A percentile compares a stretch with the other conserved stretches of the same genome.
These are phyloP conservation scores for Hypsibius dujardini DNA, from an alignment of 1,140 invertebrate species.

Conservation along the genomic window DNA sequence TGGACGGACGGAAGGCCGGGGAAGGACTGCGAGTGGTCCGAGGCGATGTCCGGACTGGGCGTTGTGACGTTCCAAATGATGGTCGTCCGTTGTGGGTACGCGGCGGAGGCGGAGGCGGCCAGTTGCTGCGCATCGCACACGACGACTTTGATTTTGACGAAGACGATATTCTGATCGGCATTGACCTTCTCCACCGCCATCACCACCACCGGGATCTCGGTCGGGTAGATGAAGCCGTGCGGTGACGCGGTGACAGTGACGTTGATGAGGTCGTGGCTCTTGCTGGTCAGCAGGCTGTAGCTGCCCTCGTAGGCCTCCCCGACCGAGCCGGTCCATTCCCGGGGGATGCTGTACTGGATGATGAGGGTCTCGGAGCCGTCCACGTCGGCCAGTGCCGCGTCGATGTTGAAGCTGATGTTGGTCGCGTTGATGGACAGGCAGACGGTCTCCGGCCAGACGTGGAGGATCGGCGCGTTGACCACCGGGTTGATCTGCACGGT, in stretches of 20 bases:
- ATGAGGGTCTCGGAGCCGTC: conserved; percentile 1
- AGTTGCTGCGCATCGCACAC: neutral
- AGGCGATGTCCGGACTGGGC: neutral
- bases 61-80: conserved; percentile 7
- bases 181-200: conserved; percentile 9
- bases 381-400: neutral
- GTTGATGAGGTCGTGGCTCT: neutral
- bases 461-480: neutral
- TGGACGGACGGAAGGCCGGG: too few species aligned
- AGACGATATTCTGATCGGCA: conserved; percentile 12
- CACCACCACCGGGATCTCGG: conserved; percentile 1
- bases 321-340: conserved; percentile 4
- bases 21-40: too few species aligned
- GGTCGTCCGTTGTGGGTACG: neutral
- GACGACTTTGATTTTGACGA: neutral
- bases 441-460: neutral
- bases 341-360: neutral
- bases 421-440: conserved; percentile 5
- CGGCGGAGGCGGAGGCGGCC: neutral
- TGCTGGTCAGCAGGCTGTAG: neutral
- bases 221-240: conserved; percentile 8
- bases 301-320: neutral
- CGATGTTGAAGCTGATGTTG: neutral
- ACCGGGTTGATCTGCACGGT: neutral
- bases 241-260: neutral